phyloP scores from a whole-genome alignment of 2,113 vertebrate species.

The Oreocharis arfaki region DNA sequence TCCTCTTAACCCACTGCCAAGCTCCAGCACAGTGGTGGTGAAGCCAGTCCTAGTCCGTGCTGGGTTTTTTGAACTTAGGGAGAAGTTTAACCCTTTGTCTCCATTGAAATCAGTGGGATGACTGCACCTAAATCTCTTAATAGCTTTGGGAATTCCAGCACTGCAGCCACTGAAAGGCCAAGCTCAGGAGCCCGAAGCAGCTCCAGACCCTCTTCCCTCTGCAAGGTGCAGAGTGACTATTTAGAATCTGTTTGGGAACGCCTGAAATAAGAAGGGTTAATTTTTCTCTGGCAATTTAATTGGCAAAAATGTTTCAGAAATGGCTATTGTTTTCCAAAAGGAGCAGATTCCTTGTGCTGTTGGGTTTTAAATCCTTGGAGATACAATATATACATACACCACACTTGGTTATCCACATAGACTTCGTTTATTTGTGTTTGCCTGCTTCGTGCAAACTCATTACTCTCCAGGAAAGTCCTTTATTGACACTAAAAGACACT shows the following conservation, averaged over 20 bases:
- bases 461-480: conserved; percentile 24
- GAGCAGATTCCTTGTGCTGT: neutral
- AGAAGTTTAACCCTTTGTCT: conserved; percentile 19
- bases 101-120: neutral
- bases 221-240: neutral
- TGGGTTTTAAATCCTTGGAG: neutral
- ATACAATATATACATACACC: neutral
- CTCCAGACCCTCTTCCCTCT: neutral
- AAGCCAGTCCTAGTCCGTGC: neutral
- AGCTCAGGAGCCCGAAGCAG: neutral
- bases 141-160: neutral
- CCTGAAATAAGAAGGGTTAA: neutral
- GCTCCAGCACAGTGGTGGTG: conserved; percentile 25
- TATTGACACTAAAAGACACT: conserved; percentile 43
- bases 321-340: neutral
- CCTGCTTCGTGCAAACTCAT: conserved; percentile 18
- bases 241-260: neutral
- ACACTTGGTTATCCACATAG: neutral
- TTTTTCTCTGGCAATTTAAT: neutral
- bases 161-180: neutral
- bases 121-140: neutral
- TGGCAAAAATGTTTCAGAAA: neutral
- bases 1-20: conserved; percentile 39
- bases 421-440: conserved; percentile 47
- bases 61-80: neutral